Conservation (phyloP, 2,113 vertebrate genomes). For the Scopus umbretta region DNA sequence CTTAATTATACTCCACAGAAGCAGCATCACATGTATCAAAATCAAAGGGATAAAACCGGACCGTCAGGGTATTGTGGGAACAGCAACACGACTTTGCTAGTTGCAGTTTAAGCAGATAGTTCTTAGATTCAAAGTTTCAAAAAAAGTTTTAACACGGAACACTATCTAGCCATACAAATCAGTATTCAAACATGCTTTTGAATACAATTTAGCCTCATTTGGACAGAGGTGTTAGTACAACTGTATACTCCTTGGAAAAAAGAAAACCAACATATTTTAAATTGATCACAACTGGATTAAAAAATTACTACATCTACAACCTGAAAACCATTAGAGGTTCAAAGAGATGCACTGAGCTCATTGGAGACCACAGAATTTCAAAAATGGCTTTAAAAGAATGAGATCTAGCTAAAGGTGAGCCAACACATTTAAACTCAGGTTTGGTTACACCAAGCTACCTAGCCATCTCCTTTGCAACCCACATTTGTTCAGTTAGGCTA, state of each 20-base stretch:
- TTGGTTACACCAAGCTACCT: neutral
- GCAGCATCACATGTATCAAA: neutral
- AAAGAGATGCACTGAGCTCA: neutral
- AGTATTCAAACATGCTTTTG: neutral
- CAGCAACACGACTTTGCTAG: neutral
- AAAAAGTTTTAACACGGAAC: neutral
- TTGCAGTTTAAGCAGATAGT: neutral
- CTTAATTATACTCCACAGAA: neutral
- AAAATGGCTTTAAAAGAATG: neutral
- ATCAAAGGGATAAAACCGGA: too few relatives aligned
- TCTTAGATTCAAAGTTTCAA: neutral
- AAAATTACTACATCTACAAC: neutral
- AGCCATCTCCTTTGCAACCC: neutral
- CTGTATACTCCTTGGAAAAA: neutral
- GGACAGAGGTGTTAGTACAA: neutral
- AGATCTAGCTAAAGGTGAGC: neutral
- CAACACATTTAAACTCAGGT: neutral
- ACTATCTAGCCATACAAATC: neutral
- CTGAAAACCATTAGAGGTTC: neutral
- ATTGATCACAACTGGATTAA: neutral
- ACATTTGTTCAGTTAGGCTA: neutral
- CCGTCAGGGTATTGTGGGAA: neutral
- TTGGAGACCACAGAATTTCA: neutral
- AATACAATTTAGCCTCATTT: neutral
- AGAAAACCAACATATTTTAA: neutral